phyloP scores from a whole-genome alignment of 2,888 invertebrate genomes.

The Pristionchus fissidentatus region DNA sequence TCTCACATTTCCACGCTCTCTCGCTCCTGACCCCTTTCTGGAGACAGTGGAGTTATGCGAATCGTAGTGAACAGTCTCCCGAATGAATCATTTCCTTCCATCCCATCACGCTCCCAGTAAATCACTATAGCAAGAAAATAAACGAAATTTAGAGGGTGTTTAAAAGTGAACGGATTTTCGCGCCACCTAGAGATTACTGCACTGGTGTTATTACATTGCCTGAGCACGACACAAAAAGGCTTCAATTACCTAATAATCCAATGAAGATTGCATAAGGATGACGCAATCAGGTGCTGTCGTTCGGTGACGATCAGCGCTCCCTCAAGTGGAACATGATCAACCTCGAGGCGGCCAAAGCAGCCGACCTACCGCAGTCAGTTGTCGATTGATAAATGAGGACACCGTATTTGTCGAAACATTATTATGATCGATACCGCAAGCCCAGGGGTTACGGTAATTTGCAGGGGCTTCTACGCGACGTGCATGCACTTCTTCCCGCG shows the following conservation, averaged over 20 bases:
- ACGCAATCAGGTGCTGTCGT: conserved; percentile 80
- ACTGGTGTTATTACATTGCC: not conserved
- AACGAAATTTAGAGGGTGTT: too few relatives aligned
- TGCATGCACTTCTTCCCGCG: conserved; percentile 60
- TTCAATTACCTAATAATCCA: not conserved
- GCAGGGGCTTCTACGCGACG: conserved; percentile 59
- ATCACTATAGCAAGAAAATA: too few relatives aligned
- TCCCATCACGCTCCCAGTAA: too few relatives aligned
- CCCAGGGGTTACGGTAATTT: not conserved
- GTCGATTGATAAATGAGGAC: not conserved
- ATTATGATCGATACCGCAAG: not conserved
- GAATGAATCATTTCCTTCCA: too few relatives aligned
- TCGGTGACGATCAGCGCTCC: conserved; percentile 91
- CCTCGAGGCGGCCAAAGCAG: conserved; percentile 55
- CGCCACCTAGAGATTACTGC: too few relatives aligned
- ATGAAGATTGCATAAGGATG: not conserved
- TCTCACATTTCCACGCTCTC: too few relatives aligned
- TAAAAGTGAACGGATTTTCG: too few relatives aligned
- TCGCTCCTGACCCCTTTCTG: too few relatives aligned
- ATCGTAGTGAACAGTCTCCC: too few relatives aligned
- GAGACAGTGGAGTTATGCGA: too few relatives aligned
- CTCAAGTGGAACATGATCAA: conserved; percentile 77
- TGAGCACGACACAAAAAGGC: not conserved
- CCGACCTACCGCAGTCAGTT: conserved; percentile 57
- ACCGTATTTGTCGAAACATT: too few relatives aligned